phyloP scores from a whole-genome alignment of 1,140 invertebrate genomes.

The Anthonomus grandis region DNA sequence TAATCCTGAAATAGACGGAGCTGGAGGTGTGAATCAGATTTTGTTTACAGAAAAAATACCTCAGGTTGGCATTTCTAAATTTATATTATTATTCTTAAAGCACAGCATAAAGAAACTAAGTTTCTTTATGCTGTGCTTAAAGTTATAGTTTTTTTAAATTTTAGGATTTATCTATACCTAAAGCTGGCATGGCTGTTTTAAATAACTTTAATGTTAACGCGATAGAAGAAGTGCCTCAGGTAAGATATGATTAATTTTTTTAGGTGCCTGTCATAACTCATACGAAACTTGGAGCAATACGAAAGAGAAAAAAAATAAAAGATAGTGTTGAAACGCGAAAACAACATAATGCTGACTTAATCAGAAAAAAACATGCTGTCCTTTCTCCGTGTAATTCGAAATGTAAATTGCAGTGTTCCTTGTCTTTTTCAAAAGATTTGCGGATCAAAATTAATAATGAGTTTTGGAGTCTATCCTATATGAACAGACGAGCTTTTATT shows the following conservation, averaged over 20 bases:
- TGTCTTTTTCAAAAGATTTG: neutral
- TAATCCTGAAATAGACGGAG: too few species aligned
- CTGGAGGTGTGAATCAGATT: too few species aligned
- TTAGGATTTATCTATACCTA: neutral
- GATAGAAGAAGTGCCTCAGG: neutral
- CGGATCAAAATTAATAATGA: neutral
- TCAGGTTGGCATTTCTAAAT: too few species aligned
- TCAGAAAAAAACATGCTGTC: neutral
- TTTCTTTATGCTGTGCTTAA: neutral
- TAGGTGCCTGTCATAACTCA: neutral
- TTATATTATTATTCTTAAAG: too few species aligned
- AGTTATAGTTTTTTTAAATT: neutral
- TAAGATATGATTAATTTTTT: neutral
- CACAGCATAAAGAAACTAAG: too few species aligned
- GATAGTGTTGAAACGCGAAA: neutral
- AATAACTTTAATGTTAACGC: too few species aligned
- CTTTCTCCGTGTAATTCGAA: too few species aligned
- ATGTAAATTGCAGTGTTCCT: neutral
- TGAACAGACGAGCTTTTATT: neutral
- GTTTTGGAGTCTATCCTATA: neutral
- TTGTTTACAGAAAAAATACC: too few species aligned
- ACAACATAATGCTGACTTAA: neutral
- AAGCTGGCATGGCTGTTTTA: too few species aligned
- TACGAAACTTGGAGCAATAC: neutral
- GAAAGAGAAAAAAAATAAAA: neutral